A percentile compares a stretch with the other conserved stretches of the same genome.
phyloP scores from a whole-genome alignment of 1,140 invertebrate genomes.

The Planococcus citri region DNA sequence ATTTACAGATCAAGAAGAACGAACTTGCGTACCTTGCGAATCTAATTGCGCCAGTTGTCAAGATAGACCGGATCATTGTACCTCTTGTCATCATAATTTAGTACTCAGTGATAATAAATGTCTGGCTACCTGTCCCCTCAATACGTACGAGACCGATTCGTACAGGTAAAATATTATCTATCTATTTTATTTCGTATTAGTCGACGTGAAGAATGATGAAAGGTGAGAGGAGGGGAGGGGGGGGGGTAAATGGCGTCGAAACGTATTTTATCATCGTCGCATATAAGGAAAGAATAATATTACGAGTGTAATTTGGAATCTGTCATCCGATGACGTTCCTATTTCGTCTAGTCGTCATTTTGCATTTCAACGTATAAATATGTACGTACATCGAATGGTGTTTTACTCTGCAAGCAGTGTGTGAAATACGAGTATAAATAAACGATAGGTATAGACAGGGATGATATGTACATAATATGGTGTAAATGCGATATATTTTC shows the following conservation, averaged over 20 bases:
- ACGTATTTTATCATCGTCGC: too few relatives aligned
- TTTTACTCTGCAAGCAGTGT: too few relatives aligned
- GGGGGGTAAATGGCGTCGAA: too few relatives aligned
- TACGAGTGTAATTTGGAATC: background rate
- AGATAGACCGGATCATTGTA: constrained; percentile 63
- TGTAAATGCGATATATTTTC: too few relatives aligned
- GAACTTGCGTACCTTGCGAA: constrained; percentile 63
- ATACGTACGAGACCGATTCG: constrained; percentile 70
- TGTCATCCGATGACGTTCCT: background rate
- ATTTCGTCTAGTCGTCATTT: background rate
- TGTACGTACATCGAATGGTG: too few relatives aligned
- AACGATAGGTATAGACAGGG: too few relatives aligned
- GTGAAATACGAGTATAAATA: too few relatives aligned
- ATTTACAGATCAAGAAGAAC: constrained; percentile 48
- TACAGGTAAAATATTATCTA: constrained; percentile 49
- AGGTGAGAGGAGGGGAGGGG: too few relatives aligned
- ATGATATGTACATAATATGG: too few relatives aligned
- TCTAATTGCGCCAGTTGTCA: constrained; percentile 69
- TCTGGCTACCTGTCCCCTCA: constrained; percentile 61
- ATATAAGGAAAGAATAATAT: background rate
- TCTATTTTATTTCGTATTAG: background rate
- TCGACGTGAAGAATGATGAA: too few relatives aligned
- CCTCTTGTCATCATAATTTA: constrained; percentile 68
- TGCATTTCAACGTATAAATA: too few relatives aligned
- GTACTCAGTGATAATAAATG: constrained; percentile 67